Evolutionary conservation across 2,888 invertebrate genomes (phyloP).

Genomic region (Acrobasis repandana): DNA sequence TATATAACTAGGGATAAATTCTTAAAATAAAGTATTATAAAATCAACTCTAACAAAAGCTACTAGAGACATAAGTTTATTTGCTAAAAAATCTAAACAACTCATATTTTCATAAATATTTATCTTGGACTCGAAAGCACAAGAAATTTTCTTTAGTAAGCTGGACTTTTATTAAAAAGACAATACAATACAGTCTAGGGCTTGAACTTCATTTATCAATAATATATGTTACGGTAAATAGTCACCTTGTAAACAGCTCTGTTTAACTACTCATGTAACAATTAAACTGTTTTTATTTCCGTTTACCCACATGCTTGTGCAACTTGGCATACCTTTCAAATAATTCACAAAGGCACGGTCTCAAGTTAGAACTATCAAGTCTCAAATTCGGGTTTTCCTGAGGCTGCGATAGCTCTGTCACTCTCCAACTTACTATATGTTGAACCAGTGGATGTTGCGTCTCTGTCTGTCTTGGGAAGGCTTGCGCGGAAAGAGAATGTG

Average conservation of each 20-base stretch:
- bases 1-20: no score
- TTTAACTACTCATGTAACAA: conserved; percentile 46
- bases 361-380: conserved; percentile 79
- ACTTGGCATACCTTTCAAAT: conserved; percentile 73
- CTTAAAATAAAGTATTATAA: no score
- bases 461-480: conserved; percentile 75
- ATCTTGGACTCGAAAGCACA: no score
- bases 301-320: conserved; percentile 70
- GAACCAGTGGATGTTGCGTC: conserved; percentile 51
- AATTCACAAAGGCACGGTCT: conserved; percentile 76
- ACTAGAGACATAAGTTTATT: no score
- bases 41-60: no score
- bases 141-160: no score
- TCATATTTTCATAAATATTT: no score
- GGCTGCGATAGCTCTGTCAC: conserved; percentile 61
- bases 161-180: no score
- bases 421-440: conserved; percentile 41
- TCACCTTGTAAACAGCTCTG: conserved; percentile 43
- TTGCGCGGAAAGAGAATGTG: conserved; percentile 83
- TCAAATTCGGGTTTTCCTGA: conserved; percentile 79
- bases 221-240: conserved; percentile 27
- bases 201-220: neutral
- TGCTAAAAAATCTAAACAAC: no score
- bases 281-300: conserved; percentile 62
- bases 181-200: neutral